Percentiles rank a stretch among this genome's conserved stretches.
phyloP scores from a whole-genome alignment of 2,888 invertebrate genomes.

The Hyppa rectilinea region DNA sequence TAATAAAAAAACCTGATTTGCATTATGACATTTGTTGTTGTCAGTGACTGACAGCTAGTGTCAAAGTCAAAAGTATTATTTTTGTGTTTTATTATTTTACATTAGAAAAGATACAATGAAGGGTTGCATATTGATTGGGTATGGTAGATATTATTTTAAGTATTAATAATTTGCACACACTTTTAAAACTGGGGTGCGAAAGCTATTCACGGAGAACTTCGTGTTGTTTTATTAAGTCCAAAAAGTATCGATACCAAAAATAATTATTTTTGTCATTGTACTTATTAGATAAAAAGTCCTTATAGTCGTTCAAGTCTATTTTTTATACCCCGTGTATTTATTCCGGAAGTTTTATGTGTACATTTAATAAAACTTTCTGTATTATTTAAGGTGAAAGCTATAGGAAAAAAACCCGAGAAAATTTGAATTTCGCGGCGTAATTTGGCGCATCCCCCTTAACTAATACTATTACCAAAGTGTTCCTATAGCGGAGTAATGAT shows the following conservation, averaged over 20 bases:
- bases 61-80: slow-evolving; percentile 65
- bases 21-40: slow-evolving; percentile 77
- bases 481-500: no score
- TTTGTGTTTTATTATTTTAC: slow-evolving; percentile 42
- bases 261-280: background rate
- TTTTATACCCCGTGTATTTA: no score
- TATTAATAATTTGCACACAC: background rate
- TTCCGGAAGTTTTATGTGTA: no score
- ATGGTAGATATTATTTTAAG: slow-evolving; percentile 28
- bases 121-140: slow-evolving; percentile 48
- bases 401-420: no score
- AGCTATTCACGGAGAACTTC: background rate
- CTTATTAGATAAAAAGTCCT: background rate
- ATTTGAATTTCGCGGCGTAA: no score
- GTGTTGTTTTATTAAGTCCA: background rate
- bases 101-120: slow-evolving; percentile 45
- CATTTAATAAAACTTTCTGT: no score
- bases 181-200: background rate
- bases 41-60: slow-evolving; percentile 65
- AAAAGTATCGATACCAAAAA: background rate
- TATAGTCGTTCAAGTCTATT: background rate
- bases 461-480: no score
- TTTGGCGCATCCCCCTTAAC: no score
- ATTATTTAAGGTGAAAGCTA: no score
- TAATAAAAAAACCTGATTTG: slow-evolving; percentile 75